Base-by-base conservation (phyloP, 1,140 invertebrate species). In the Hyles euphorbiae region DNA sequence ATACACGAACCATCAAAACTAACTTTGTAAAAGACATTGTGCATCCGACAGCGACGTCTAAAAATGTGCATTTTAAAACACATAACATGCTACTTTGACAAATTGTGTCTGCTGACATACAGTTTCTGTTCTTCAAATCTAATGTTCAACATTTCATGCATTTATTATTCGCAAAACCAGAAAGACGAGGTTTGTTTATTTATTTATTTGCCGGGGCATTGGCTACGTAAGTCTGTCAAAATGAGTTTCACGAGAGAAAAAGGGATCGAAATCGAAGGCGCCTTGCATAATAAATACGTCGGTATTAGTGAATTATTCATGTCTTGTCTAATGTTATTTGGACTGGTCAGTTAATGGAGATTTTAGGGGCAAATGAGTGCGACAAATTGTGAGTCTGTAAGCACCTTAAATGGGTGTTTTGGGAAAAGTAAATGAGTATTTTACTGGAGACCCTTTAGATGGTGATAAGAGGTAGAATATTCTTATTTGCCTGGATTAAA, bases 221-320 rank as follows among this genome's bases (percentile, higher is more conserved):
- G 12, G 34, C 51, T 10, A 34, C 11, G 34, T 12, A 32, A 53
- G 40, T 11, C 52, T 40, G 52, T 53, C 34, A 53, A 34, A n/a
- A 43, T 53, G 33, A 34, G 50, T 52, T 34, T 34, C 36, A 44
- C 12, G 11, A 22, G 9, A 34, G 34, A 53, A 53, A 53, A 53
- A 12, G 52, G n/a, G 11, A 53, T 53, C 34, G 40, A 44, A 36
- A 53, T 53, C 52, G 52, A 53, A 53, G 52, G n/a, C 11, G 9
- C 12, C 52, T 34, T 43, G 40, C 52, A 53, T 53, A 53, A 53
- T 44, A 43, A 53, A 53, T 44, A 40, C 5, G 50, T 40, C 11
- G 6, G 3, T 34, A 43, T 53, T 34, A 44, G 11, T 53, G 36
- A 36, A 53, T 53, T 43, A 53, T 53, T 53, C 52, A 53, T 36